Evolutionary conservation across 2,888 invertebrate species (phyloP).

Genomic region (Aporophyla lueneburgensis): DNA sequence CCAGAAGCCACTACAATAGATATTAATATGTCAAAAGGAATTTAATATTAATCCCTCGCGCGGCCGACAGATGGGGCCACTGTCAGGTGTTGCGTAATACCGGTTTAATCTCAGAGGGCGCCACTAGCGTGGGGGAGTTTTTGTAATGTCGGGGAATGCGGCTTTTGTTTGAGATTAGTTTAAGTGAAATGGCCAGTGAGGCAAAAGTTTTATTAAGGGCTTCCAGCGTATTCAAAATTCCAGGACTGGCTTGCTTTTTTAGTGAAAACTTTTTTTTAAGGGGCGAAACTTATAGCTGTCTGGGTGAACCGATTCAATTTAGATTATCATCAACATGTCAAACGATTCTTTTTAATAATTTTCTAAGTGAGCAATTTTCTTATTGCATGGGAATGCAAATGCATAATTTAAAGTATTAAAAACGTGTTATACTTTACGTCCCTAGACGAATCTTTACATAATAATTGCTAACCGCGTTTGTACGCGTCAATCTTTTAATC

Average conservation of each 20-base stretch:
- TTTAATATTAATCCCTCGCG: constrained; percentile 61
- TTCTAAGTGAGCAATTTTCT: too few species aligned
- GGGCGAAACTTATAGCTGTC: too few species aligned
- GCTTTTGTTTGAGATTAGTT: constrained; percentile 49
- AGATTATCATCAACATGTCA: background rate
- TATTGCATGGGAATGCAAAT: background rate
- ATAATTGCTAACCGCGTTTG: too few species aligned
- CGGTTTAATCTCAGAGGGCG: constrained; percentile 61
- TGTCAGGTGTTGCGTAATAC: constrained; percentile 65
- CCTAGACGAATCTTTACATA: too few species aligned
- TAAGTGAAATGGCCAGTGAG: constrained; percentile 43
- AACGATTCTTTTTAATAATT: background rate
- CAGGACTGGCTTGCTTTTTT: background rate
- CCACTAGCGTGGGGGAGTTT: constrained; percentile 44
- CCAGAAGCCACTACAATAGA: constrained; percentile 26
- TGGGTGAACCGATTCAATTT: background rate
- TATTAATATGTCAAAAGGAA: constrained; percentile 64
- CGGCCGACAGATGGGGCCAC: constrained; percentile 62
- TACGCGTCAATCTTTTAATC: too few species aligned
- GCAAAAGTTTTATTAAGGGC: constrained; percentile 21
- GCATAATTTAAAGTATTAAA: background rate
- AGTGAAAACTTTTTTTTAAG: background rate
- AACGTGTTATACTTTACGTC: too few species aligned
- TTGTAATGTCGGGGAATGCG: constrained; percentile 20
- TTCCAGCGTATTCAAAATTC: constrained; percentile 2